Evolutionary conservation across 2,113 vertebrate genomes (phyloP).

Genomic region (Rhadina sibilatrix): DNA sequence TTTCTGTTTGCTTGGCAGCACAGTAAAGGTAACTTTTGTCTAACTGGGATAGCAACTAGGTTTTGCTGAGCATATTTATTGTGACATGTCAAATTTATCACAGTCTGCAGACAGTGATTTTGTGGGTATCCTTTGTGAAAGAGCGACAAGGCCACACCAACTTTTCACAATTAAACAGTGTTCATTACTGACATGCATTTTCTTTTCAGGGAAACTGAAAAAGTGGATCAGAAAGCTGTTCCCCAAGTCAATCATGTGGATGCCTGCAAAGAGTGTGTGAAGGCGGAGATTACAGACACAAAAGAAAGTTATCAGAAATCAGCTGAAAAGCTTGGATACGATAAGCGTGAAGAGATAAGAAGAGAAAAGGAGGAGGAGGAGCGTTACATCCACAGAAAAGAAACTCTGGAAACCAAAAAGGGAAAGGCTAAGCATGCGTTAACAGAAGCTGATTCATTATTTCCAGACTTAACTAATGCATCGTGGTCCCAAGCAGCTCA

Average conservation of each 20-base stretch:
- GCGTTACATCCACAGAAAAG: conserved; percentile 72
- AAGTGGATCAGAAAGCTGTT: conserved; percentile 79
- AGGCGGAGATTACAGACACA: conserved; percentile 66
- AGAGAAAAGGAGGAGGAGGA: conserved; percentile 73
- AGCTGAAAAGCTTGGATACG: conserved; percentile 64
- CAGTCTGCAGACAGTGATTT: neutral
- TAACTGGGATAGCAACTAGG: neutral
- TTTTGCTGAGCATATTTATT: neutral
- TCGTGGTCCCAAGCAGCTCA: conserved; percentile 72
- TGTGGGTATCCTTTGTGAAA: neutral
- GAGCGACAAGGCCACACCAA: neutral
- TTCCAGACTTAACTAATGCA: conserved; percentile 71
- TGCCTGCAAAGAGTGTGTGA: conserved; percentile 72
- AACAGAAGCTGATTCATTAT: conserved; percentile 75
- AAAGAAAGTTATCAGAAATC: conserved; percentile 71
- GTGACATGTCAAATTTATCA: neutral
- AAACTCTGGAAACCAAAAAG: conserved; percentile 77
- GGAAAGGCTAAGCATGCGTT: conserved; percentile 71
- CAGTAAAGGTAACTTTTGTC: neutral
- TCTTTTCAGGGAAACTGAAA: conserved; percentile 81
- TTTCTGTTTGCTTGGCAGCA: neutral
- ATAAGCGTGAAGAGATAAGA: conserved; percentile 67
- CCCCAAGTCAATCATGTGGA: conserved; percentile 86
- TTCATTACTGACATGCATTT: neutral
- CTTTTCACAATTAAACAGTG: neutral